Evolutionary conservation across 2,888 invertebrate genomes (phyloP), one percentile per base, ranked within the genome.

Genomic region (Acleris holmiana): DNA sequence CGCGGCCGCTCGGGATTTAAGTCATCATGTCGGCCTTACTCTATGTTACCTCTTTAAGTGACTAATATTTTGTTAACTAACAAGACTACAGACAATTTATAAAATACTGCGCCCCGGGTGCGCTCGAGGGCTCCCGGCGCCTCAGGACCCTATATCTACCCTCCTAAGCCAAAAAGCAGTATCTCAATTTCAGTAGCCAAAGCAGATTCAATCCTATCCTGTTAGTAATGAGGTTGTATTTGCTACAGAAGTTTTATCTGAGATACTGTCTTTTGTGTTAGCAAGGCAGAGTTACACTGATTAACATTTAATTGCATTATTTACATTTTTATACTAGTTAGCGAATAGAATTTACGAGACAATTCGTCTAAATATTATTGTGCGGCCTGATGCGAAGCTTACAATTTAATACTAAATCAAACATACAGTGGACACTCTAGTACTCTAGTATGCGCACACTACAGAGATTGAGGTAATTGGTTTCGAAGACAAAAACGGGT

Each of bases 381-480:
- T 85, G 86, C 81, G 82, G 77, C 74, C 75, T 78, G 82, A 76
- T 78, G 80, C 73, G 82, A 78, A 82, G 84, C 86, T 84, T 85
- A 84, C 71, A 82, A 84, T 86, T 88, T 87, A 88, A 84, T 79
- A 86, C 84, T 88, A 89, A 71, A 77, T 78, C 83, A 86, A 86
- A 83, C 82, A 84, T 77, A 83, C 78, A 84, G 79, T 67, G 71
- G 69, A 88, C 84, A 85, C 82, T 35, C 35, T 44, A 41, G 57
- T 51, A 64, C 79, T 82, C 80, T 80, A 82, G 79, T 80, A 83
- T 80, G 83, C 83, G 87, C 85, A 87, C 79, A 83, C 88, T 91
- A 89, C 87, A 88, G 88, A 90, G 85, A 89, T 89, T 91, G 92
- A 92, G 92, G 92, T 92, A 92, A 91, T 90, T 86, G 91, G 91